These are phyloP conservation scores for Ophioninae sp. DNA, from an alignment of 2,888 invertebrate genomes.

Conservation along the genomic window DNA sequence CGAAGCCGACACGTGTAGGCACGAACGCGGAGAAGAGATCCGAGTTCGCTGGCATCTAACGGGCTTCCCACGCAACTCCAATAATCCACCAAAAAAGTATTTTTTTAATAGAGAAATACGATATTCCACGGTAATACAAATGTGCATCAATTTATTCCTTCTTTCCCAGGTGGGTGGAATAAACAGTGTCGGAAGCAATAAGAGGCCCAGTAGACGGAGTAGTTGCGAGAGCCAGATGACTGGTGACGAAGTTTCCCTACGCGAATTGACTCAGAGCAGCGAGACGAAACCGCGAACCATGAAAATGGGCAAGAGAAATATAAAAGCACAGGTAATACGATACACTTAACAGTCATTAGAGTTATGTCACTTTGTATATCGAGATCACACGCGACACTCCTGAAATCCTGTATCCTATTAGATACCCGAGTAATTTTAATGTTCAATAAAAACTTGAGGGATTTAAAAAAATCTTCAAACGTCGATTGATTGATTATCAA, in stretches of 20 bases:
- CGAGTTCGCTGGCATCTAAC: not conserved
- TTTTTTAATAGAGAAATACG: not conserved
- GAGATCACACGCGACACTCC: not conserved
- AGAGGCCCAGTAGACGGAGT: constrained; percentile 81
- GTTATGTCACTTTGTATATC: not conserved
- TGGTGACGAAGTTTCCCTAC: constrained; percentile 78
- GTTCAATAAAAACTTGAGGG: too few species aligned
- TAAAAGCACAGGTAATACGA: constrained; percentile 87
- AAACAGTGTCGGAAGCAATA: constrained; percentile 75
- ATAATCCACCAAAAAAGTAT: not conserved
- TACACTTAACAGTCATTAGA: not conserved
- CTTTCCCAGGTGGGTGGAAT: constrained; percentile 74
- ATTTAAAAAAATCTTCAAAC: too few species aligned
- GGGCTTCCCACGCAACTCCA: not conserved
- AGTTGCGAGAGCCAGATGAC: constrained; percentile 82
- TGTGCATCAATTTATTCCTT: not conserved
- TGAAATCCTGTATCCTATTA: not conserved
- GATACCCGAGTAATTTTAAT: not conserved
- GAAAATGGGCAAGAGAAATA: constrained; percentile 93
- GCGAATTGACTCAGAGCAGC: constrained; percentile 81
- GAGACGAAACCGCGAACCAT: constrained; percentile 83
- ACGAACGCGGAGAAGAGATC: not conserved
- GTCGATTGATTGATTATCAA: not conserved
- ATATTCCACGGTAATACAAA: not conserved
- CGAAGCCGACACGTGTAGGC: not conserved